These are phyloP conservation scores for Osmerus eperlanus DNA, from an alignment of 2,113 vertebrate species.

Conservation along the genomic window DNA sequence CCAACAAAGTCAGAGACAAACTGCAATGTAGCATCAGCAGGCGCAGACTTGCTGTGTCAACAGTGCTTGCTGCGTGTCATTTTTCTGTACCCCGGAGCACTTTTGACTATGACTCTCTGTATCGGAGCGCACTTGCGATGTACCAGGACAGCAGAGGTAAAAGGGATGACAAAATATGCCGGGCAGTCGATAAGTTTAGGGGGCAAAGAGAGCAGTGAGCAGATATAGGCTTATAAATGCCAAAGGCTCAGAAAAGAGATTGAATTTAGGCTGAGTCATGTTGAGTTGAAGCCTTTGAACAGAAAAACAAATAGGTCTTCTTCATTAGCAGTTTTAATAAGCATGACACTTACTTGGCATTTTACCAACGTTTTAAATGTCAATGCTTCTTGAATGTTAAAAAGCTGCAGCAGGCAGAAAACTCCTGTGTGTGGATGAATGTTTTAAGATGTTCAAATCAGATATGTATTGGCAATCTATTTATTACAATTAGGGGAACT, in stretches of 20 bases:
- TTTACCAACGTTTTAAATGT: conserved; percentile 54
- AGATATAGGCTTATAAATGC: conserved; percentile 43
- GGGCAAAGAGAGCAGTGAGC: conserved; percentile 5
- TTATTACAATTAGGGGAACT: too few species aligned
- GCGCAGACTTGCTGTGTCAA: conserved; percentile 54
- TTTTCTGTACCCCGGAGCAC: conserved; percentile 38
- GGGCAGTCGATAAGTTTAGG: conserved; percentile 24
- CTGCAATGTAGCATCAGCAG: conserved; percentile 56
- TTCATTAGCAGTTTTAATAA: conserved; percentile 24
- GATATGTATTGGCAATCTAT: too few species aligned
- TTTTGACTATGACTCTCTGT: conserved; percentile 30
- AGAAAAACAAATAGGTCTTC: neutral
- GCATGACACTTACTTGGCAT: conserved; percentile 49
- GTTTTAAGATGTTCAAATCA: too few species aligned
- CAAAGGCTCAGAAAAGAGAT: conserved; percentile 38
- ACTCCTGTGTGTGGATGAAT: neutral
- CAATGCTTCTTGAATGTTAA: conserved; percentile 32
- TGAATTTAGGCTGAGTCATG: conserved; percentile 22
- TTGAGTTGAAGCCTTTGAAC: neutral
- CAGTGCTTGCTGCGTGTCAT: conserved; percentile 51
- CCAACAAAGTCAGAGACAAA: conserved; percentile 47
- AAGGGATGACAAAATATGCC: conserved; percentile 1
- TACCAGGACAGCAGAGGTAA: conserved; percentile 33
- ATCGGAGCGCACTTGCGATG: conserved; percentile 25
- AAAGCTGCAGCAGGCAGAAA: neutral